Conservation (phyloP, 2,888 invertebrate genomes). For the Belgica antarctica region DNA sequence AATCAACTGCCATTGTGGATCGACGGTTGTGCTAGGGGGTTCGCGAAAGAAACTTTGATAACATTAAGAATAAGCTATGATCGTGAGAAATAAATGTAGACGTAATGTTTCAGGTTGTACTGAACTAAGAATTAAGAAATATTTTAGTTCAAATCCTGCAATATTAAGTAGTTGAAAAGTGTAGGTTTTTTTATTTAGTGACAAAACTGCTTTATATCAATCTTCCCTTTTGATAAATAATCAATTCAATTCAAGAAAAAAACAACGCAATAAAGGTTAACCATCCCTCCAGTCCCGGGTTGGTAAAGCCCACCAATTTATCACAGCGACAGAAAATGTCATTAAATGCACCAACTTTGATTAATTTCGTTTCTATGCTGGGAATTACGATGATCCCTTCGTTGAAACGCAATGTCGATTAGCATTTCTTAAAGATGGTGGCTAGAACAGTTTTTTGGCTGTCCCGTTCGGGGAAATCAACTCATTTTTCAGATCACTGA, state of each 20-base stretch:
- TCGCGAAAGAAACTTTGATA: too few species aligned
- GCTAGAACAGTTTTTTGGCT: neutral
- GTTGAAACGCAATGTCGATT: neutral
- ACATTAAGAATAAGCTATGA: too few species aligned
- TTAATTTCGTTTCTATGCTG: constrained; percentile 34
- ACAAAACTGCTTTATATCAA: too few species aligned
- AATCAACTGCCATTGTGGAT: constrained; percentile 22
- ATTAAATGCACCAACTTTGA: constrained; percentile 34
- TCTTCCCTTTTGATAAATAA: neutral
- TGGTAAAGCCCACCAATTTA: constrained; percentile 41
- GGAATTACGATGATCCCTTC: constrained; percentile 11
- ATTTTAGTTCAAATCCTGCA: too few species aligned
- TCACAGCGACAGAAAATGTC: constrained; percentile 12
- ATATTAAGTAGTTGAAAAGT: too few species aligned
- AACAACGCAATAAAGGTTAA: constrained; percentile 2
- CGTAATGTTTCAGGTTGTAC: too few species aligned
- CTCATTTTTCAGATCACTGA: neutral
- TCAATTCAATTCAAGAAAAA: constrained; percentile 9
- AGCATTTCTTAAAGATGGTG: neutral
- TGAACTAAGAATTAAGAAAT: too few species aligned
- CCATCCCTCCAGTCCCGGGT: neutral
- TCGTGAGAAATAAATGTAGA: too few species aligned
- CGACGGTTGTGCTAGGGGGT: constrained; percentile 8
- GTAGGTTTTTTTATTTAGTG: too few species aligned
- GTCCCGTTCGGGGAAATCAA: constrained; percentile 20